Conservation (phyloP, 92 coral and sea anemone genomes). For the Porites rus region DNA sequence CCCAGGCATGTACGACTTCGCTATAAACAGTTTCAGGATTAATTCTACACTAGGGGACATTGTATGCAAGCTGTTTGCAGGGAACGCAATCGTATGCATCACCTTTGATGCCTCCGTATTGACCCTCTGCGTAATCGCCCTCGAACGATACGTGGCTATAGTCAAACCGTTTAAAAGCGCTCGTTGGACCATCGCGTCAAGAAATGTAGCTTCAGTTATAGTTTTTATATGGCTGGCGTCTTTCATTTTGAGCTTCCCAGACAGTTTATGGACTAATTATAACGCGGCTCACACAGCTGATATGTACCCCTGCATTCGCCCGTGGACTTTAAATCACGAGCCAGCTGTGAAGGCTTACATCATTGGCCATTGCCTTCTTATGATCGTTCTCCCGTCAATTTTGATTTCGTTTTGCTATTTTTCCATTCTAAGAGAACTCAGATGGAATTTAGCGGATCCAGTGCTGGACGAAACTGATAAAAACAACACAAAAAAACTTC, state of each 20-base stretch:
- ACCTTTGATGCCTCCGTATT: constrained; percentile 45
- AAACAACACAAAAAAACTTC: constrained; percentile 39
- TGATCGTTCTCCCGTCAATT: constrained; percentile 43
- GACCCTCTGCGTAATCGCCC: constrained; percentile 45
- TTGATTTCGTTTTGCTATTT: constrained; percentile 48
- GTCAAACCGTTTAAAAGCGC: constrained; percentile 52
- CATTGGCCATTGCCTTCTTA: constrained; percentile 19
- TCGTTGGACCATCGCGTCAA: background rate
- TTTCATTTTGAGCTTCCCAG: constrained; percentile 4
- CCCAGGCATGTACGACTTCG: constrained; percentile 62
- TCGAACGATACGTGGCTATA: constrained; percentile 57
- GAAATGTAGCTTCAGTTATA: background rate
- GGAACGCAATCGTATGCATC: constrained; percentile 45
- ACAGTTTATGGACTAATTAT: constrained; percentile 16
- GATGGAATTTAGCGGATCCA: constrained; percentile 12
- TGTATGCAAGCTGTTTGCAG: constrained; percentile 62
- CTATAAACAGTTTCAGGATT: constrained; percentile 13
- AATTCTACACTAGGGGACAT: constrained; percentile 9
- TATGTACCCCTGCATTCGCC: constrained; percentile 33
- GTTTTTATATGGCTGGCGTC: constrained; percentile 24
- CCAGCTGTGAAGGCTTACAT: constrained; percentile 28
- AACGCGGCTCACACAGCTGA: background rate
- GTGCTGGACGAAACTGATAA: constrained; percentile 24
- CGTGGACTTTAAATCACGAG: constrained; percentile 37
- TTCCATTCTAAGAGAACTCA: constrained; percentile 24